Base-by-base conservation (phyloP, 2,888 invertebrate species). In the Sinopyrophorus schimmeli region DNA sequence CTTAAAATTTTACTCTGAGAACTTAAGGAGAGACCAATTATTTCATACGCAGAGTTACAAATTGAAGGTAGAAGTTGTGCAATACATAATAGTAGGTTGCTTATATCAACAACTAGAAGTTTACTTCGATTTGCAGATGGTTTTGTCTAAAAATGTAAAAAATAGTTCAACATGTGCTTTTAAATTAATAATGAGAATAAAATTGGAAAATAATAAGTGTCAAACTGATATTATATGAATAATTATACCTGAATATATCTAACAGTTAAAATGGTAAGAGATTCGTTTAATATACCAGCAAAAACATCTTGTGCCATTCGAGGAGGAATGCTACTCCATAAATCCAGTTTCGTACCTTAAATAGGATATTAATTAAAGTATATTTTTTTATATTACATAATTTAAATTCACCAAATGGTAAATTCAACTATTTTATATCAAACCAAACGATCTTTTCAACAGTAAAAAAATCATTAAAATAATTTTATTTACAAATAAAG, bases 271-370 rank as follows among this genome's bases (percentile, higher is more conserved):
- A 92, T 89, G 1, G 87, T 87, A 5, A 92, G 74, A 0, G 90
- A 89, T 71, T 92, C 91, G 63, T 91, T 91, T 1, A 92, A 74
- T 85, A 91, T 89, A 2, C 90, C 91, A 1, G 88, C 83, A 62
- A 89, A 88, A 37, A 92, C 86, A 57, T 90, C 79, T 65, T 90
- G 89, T 0, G 91, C 90, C 84, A 90, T 89, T 69, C 87, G 84
- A 0, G 91, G 91, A 0, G 92, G 90, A n/a, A 91, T 89, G 0
- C 89, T 89, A 61, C 84, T 87, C 91, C 91, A 92, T 23, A 92
- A 75, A 72, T 91, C 89, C 59, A 87, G 81, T 64, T 81, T 83
- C 21, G 87, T 88, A 3, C 89, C 90, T 83, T 24, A 21, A 21
- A 21, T 21, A 21, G 5, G 2, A 9, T 5, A 21, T 5, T 5